phyloP scores from a whole-genome alignment of 2,113 vertebrate genomes.

The Gymnobelideus leadbeateri region DNA sequence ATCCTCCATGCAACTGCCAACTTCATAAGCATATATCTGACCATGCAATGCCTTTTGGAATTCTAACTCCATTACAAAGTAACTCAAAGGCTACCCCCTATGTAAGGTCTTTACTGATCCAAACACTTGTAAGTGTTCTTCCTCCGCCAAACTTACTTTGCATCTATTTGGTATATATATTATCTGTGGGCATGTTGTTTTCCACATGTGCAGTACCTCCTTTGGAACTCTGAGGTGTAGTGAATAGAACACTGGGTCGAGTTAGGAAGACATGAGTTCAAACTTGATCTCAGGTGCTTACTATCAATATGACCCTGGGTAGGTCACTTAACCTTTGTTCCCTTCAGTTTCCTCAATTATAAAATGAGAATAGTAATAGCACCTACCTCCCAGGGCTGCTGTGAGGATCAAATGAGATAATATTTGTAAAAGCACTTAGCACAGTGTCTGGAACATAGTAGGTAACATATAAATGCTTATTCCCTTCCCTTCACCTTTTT shows the following conservation, averaged over 20 bases:
- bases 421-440: background rate
- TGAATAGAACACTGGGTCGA: background rate
- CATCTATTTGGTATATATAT: background rate
- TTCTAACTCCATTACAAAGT: background rate
- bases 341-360: background rate
- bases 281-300: background rate
- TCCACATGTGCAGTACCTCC: background rate
- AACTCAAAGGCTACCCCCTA: background rate
- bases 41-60: background rate
- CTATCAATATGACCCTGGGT: background rate
- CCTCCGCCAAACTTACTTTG: background rate
- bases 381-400: background rate
- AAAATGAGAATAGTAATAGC: background rate
- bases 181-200: background rate
- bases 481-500: background rate
- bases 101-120: background rate
- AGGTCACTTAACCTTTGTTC: background rate
- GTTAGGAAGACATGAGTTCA: background rate
- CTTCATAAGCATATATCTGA: background rate
- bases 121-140: background rate
- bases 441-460: background rate
- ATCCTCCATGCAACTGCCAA: background rate
- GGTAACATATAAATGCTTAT: background rate
- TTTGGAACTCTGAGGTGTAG: background rate
- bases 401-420: background rate